Evolutionary conservation across 2,888 invertebrate species (phyloP), one percentile per base, ranked within the genome.

Genomic region (Timema cristinae): DNA sequence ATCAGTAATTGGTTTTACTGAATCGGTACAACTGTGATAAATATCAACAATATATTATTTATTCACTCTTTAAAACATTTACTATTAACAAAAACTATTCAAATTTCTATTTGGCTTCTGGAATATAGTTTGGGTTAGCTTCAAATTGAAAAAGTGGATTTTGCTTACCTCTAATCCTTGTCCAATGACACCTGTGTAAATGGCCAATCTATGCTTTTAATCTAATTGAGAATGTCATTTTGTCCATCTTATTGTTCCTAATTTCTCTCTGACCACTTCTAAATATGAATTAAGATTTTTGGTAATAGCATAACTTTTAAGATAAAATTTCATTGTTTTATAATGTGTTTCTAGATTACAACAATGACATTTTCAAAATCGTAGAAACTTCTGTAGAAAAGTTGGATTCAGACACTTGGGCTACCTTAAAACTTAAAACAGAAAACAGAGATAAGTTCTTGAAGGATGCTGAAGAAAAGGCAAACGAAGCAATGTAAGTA

Each of bases 381-480:
- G 85, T 91, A 11, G 91, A 91, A 77, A 81, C 85, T 10, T 86
- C 89, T 0, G 79, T 88, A 0, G 88, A 88, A n/a, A 85, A 87
- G 67, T 79, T 88, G 15, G 88, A 89, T 75, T 85, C 84, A 15
- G 83, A 85, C 16, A 78, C 84, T 47, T 91, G 88, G 85, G 79
- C 82, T 5, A 79, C 85, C 0, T 79, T 93, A 56, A 87, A 86
- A 76, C 84, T 86, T 15, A 87, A 89, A 67, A 85, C 86, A 0
- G 83, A 82, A 63, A 88, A 88, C 66, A 86, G 88, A 68, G 86
- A 89, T 68, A 78, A 81, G 0, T 81, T 86, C 0, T 79, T 88
- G 0, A 80, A 82, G 70, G 82, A 82, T 47, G 92, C 91, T 0
- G 88, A 88, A 77, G 84, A 85, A 0, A 85, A 87, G 9, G 86